Base-by-base conservation (phyloP, 1,140 invertebrate genomes). In the Vollenhovia emeryi region DNA sequence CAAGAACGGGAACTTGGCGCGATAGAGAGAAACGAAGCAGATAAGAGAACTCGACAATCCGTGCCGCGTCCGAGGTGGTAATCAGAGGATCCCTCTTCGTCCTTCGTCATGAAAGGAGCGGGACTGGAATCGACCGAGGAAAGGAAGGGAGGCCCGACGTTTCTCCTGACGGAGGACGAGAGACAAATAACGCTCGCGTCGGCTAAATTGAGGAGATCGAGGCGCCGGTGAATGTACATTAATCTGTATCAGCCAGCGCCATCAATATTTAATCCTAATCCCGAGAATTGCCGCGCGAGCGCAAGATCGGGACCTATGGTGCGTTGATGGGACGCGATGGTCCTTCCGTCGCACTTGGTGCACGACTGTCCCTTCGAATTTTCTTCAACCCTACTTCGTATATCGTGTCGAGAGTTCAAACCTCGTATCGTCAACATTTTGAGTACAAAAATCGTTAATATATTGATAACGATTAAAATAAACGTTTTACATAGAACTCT, bases 221-320 rank as follows among this genome's bases (percentile, higher is more conserved):
- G 76, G 59, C 64, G 52, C 43, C 52, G 30, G 69, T 57, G 84
- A 80, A 86, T 85, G 86, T 86, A 88, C 92, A 92, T 93, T 91
- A 92, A 93, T 93, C 92, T 91, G 86, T 92, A 92, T 92, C 92
- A 92, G 86, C 68, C 87, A 27, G 60, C 57, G 48, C 86, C 85
- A 92, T 93, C 92, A 92, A 93, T 93, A 92, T 93, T 93, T 93
- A 93, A 93, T 92, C 88, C 82, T 92, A 92, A 92, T 93, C 90
- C 82, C 59, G 85, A 75, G 87, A 90, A 92, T 92, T 91, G 90
- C 86, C 74, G 60, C 52, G 68, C 45, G 33, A 59, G 48, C 33
- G 55, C 24, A 43, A 50, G 30, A 78, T 48, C 52, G 33, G 15
- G 21, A 80, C 33, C 74, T 48, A 66, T 15, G 71, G 50, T 48